Percentiles rank a stretch among this genome's conserved stretches.
phyloP scores from a whole-genome alignment of 1,140 invertebrate species.

The Zophobas atratus region DNA sequence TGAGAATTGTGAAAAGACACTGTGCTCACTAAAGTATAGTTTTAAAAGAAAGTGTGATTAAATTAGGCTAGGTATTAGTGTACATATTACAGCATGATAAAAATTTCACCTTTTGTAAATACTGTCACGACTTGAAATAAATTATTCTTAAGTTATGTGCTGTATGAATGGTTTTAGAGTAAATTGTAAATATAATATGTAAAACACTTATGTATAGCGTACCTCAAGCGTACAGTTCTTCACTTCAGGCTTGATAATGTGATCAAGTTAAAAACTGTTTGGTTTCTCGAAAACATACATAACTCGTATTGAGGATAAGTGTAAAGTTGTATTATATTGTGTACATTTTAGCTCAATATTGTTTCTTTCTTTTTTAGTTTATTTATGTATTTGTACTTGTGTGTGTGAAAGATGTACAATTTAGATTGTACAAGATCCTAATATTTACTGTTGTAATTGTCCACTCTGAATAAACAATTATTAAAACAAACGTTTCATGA shows the following conservation, averaged over 20 bases:
- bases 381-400: slow-evolving; percentile 67
- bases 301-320: slow-evolving; percentile 52
- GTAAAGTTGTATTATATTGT: slow-evolving; percentile 66
- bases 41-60: slow-evolving; percentile 64
- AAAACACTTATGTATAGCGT: slow-evolving; percentile 52
- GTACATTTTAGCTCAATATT: slow-evolving; percentile 65
- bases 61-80: slow-evolving; percentile 59
- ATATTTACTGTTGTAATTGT: slow-evolving; percentile 68
- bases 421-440: slow-evolving; percentile 63
- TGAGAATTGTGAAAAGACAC: slow-evolving; percentile 59
- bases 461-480: slow-evolving; percentile 66
- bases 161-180: slow-evolving; percentile 50
- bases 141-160: slow-evolving; percentile 51
- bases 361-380: slow-evolving; percentile 63
- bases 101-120: slow-evolving; percentile 62
- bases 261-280: slow-evolving; percentile 39
- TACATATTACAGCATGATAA: slow-evolving; percentile 58
- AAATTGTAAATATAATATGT: slow-evolving; percentile 45
- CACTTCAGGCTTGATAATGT: slow-evolving; percentile 19
- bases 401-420: slow-evolving; percentile 61
- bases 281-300: slow-evolving; percentile 33
- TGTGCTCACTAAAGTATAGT: slow-evolving; percentile 60
- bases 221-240: slow-evolving; percentile 49
- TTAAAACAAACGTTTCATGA: slow-evolving; percentile 53
- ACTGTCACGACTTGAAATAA: slow-evolving; percentile 54